Conservation (phyloP, 2,888 invertebrate species). For the Psococerastis gibbosa region DNA sequence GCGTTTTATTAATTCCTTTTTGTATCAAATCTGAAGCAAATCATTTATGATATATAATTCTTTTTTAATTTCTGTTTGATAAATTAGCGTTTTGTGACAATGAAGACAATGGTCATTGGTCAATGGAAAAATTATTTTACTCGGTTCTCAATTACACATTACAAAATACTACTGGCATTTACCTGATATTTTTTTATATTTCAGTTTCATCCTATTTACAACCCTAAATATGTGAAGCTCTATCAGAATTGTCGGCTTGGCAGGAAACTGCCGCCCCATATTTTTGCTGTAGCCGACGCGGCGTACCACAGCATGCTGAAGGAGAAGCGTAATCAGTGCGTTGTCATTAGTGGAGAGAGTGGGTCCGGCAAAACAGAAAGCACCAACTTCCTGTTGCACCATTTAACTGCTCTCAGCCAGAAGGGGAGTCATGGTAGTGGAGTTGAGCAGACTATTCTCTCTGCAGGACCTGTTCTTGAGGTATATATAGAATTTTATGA, state of each 20-base stretch:
- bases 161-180: too few relatives aligned
- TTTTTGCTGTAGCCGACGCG: constrained; percentile 89
- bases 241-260: constrained; percentile 86
- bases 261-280: constrained; percentile 85
- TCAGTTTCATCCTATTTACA: constrained; percentile 88
- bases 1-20: too few relatives aligned
- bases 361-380: constrained; percentile 95
- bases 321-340: constrained; percentile 77
- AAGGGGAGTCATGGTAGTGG: constrained; percentile 87
- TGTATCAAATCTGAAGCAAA: too few relatives aligned
- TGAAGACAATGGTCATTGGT: too few relatives aligned
- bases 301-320: constrained; percentile 90
- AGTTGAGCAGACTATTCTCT: constrained; percentile 91
- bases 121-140: too few relatives aligned
- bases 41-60: background rate
- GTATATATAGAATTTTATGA: too few relatives aligned
- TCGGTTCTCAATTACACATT: too few relatives aligned
- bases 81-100: too few relatives aligned
- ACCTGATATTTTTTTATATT: constrained; percentile 23
- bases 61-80: background rate
- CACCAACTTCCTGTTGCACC: constrained; percentile 87
- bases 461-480: constrained; percentile 89
- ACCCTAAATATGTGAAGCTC: constrained; percentile 89
- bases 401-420: constrained; percentile 84
- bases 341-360: constrained; percentile 88